Evolutionary conservation across 2,113 vertebrate species (phyloP).

Genomic region (Leptobrachium leishanense): DNA sequence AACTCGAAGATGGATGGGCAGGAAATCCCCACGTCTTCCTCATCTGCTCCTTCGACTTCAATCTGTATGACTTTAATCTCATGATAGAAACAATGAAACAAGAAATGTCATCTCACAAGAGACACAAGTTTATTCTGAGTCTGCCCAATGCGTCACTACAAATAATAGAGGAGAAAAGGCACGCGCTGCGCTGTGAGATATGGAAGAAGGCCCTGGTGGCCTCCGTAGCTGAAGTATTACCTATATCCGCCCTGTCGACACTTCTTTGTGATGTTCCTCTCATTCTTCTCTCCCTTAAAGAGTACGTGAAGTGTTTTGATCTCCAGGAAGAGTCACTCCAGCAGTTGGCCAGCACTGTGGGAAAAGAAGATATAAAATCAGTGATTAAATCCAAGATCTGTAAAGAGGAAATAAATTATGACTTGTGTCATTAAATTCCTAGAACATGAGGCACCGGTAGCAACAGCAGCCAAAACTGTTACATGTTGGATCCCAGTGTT

Average conservation of each 20-base stretch:
- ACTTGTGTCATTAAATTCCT: background rate
- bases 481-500: too few species aligned
- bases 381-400: background rate
- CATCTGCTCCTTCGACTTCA: constrained; percentile 50
- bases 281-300: background rate
- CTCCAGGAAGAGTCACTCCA: background rate
- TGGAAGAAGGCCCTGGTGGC: background rate
- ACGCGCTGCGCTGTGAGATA: background rate
- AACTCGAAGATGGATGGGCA: constrained; percentile 28
- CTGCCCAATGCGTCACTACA: constrained; percentile 40
- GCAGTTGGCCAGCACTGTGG: background rate
- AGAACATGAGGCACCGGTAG: too few species aligned
- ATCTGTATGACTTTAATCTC: constrained; percentile 51
- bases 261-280: too few species aligned
- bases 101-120: constrained; percentile 53
- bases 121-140: constrained; percentile 48
- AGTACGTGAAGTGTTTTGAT: background rate
- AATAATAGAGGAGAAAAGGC: constrained; percentile 35
- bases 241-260: background rate
- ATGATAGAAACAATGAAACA: constrained; percentile 43
- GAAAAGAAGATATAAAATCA: background rate
- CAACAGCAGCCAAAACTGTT: too few species aligned
- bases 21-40: constrained; percentile 51
- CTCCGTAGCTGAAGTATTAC: background rate
- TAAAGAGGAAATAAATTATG: background rate